phyloP scores from a whole-genome alignment of 2,888 invertebrate species.

The Coelopa pilipes region DNA sequence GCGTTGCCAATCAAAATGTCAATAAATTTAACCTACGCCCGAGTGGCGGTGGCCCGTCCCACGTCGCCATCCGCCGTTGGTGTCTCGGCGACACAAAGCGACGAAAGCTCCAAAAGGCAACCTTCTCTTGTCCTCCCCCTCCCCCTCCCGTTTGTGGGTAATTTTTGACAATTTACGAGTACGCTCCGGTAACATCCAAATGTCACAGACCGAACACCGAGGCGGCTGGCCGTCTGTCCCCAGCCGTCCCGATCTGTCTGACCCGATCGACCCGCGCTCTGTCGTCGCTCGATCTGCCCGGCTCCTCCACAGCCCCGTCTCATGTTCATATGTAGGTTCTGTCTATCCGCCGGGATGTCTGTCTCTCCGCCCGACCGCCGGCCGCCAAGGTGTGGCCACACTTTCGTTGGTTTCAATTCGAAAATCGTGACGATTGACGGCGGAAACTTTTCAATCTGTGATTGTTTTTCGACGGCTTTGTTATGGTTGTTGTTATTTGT shows the following conservation, averaged over 20 bases:
- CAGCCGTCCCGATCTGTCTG: no score
- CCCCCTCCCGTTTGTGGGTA: no score
- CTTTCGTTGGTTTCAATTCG: conserved; percentile 15
- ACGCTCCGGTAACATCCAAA: not conserved
- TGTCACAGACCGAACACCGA: no score
- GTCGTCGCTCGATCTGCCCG: no score
- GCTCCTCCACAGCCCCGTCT: no score
- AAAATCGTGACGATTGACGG: conserved; percentile 38
- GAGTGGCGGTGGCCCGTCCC: no score
- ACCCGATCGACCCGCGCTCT: no score
- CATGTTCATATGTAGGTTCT: no score
- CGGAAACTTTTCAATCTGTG: conserved; percentile 32
- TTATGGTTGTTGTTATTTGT: not conserved
- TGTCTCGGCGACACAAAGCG: not conserved
- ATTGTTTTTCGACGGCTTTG: conserved; percentile 1
- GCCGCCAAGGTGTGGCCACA: conserved; percentile 28
- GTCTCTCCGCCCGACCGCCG: not conserved
- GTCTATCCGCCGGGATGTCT: not conserved
- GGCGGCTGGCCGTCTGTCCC: no score
- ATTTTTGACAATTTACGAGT: not conserved
- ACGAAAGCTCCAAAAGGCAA: not conserved
- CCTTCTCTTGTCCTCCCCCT: no score
- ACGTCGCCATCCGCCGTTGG: not conserved
- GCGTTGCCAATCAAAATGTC: conserved; percentile 1
- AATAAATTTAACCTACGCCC: conserved; percentile 16